Conservation (phyloP, 2,888 invertebrate genomes). For the Daptonema setosum region DNA sequence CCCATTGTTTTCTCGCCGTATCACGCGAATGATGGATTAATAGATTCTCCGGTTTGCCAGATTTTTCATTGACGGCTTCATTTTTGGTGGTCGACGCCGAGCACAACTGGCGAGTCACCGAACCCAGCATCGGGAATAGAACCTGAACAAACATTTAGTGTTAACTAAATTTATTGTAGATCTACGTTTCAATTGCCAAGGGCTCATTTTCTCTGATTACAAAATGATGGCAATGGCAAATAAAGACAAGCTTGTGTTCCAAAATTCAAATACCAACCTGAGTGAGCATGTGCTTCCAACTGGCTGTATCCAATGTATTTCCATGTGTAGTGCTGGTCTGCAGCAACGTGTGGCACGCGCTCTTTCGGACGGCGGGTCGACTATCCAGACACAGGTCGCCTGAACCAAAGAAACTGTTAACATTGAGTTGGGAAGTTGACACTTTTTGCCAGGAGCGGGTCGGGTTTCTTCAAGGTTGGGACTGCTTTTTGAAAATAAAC, state of each 20-base stretch:
- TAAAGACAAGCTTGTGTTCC: too few relatives aligned
- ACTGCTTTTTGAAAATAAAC: too few relatives aligned
- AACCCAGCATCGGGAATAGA: not conserved
- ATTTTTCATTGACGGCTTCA: not conserved
- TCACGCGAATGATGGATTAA: conserved; percentile 92
- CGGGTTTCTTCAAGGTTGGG: too few relatives aligned
- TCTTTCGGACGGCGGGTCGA: conserved; percentile 69
- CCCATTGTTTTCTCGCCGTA: conserved; percentile 97
- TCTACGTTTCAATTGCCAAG: too few relatives aligned
- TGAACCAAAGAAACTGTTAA: too few relatives aligned
- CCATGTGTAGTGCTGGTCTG: conserved; percentile 92
- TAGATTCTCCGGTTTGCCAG: not conserved
- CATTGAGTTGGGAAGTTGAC: too few relatives aligned
- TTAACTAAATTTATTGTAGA: too few relatives aligned
- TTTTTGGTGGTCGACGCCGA: not conserved
- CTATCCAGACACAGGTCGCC: conserved; percentile 65
- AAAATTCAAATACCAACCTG: conserved; percentile 58
- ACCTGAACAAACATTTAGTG: conserved; percentile 11
- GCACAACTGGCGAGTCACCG: not conserved
- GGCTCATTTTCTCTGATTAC: too few relatives aligned
- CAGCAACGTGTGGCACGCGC: conserved; percentile 86
- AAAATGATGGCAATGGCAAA: too few relatives aligned
- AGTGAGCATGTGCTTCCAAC: conserved; percentile 84
- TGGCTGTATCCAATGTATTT: conserved; percentile 55
- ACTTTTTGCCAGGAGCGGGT: too few relatives aligned